Evolutionary conservation across 2,797 vertebrate species (phyloP), one percentile per base, ranked within the genome.

Genomic region (Staurois parvus): DNA sequence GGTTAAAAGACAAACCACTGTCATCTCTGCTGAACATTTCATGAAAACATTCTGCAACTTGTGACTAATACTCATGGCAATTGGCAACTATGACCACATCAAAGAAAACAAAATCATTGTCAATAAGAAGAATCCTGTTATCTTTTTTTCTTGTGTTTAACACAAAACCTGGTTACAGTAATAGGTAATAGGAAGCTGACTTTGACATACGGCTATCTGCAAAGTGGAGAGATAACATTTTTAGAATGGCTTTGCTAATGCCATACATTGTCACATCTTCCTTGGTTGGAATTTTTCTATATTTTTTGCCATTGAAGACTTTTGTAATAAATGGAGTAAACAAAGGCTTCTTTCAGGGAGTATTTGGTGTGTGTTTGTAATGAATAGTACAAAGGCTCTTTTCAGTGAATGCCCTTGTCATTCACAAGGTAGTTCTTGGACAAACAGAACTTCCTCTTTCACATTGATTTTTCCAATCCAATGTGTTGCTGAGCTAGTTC

Each of bases 91-190:
- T 24, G 6, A 6, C 19, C 21, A 2, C 52, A 59, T 59, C 13
- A 52, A 52, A 59, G 21, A n/a, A 59, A 59, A 59, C 7, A 24
- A 19, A 59, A 59, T 24, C 52, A 24, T 59, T 24, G 21, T 59
- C 19, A 59, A 59, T 12, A 59, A 59, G 52, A 21, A n/a, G 52
- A 59, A 59, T 59, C 52, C 76, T 88, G 80, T 12, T 29, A 66
- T 32, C 17, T 52, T 76, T 48, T 76, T 48, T 10, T 59, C 59
- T 76, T 76, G 24, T 42, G 34, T 74, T 48, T 29, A 74, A 28
- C 34, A 74, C 13, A 28, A 26, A 74, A n/a, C 10, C 64, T 26
- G 12, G 2, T 64, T 64, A 26, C 5, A 10, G 9, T 66, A 2
- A 29, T 29, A 66, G 28, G n/a, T 66, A 66, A 26, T 11, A 64